Conservation (phyloP, 2,797 vertebrate genomes). For the Choloepus didactylus region DNA sequence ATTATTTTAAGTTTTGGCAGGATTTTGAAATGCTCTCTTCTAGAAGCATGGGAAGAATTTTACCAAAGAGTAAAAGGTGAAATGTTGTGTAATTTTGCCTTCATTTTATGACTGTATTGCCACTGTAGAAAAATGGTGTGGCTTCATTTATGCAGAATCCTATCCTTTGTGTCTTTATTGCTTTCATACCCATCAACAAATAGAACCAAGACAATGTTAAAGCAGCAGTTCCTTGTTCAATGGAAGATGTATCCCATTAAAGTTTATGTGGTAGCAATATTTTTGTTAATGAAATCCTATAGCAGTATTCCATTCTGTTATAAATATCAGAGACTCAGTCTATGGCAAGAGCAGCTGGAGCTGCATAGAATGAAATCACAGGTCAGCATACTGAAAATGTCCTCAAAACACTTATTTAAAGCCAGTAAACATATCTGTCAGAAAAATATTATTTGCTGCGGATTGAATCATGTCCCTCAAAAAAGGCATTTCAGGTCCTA, state of each 20-base stretch:
- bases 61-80: slow-evolving; percentile 58
- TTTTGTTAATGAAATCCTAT: slow-evolving; percentile 75
- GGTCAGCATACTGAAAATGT: slow-evolving; percentile 54
- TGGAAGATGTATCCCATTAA: slow-evolving; percentile 20
- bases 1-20: not conserved
- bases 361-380: slow-evolving; percentile 54
- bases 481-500: no score
- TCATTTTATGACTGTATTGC: slow-evolving; percentile 21
- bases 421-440: slow-evolving; percentile 25
- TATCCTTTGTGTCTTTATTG: not conserved
- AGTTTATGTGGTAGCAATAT: slow-evolving; percentile 52
- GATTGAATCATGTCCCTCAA: no score
- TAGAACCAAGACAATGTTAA: slow-evolving; percentile 35
- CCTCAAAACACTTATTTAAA: slow-evolving; percentile 51
- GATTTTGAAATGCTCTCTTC: slow-evolving; percentile 39
- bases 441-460: not conserved
- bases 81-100: slow-evolving; percentile 63
- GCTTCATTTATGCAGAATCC: slow-evolving; percentile 19
- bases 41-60: not conserved
- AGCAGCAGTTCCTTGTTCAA: not conserved
- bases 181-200: slow-evolving; percentile 57
- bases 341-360: slow-evolving; percentile 45
- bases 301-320: slow-evolving; percentile 60
- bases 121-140: not conserved
- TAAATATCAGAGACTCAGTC: slow-evolving; percentile 67